Conservation (phyloP, 2,888 invertebrate genomes). For the Drosophila phalerata region DNA sequence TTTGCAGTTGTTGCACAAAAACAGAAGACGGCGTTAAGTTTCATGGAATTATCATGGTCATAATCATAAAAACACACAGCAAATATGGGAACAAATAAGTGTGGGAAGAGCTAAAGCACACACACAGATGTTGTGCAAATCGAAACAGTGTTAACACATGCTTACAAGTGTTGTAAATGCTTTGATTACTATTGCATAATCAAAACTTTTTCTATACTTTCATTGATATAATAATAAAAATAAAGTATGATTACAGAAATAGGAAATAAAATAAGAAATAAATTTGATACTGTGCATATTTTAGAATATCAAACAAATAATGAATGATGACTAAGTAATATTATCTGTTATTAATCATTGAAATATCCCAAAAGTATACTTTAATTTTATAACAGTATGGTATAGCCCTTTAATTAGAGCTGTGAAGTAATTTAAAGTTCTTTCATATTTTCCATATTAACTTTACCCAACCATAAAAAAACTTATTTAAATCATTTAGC, state of each 20-base stretch:
- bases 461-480: too few relatives aligned
- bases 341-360: not conserved
- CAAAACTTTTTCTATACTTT: constrained; percentile 1
- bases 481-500: too few relatives aligned
- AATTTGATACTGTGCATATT: not conserved
- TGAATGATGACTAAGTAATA: not conserved
- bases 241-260: not conserved
- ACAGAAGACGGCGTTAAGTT: constrained; percentile 47
- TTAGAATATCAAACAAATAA: not conserved
- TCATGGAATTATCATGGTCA: constrained; percentile 74
- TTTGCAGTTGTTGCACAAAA: constrained; percentile 76
- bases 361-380: not conserved
- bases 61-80: constrained; percentile 71
- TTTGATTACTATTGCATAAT: constrained; percentile 16
- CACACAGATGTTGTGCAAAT: constrained; percentile 12
- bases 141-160: constrained; percentile 10
- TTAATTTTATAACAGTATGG: not conserved
- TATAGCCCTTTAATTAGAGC: too few relatives aligned
- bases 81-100: constrained; percentile 29
- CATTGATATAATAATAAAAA: constrained; percentile 1
- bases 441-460: too few relatives aligned
- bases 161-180: constrained; percentile 1
- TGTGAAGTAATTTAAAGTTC: too few relatives aligned
- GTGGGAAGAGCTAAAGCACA: not conserved
- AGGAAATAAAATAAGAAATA: not conserved